These are phyloP conservation scores for Ectropis crepuscularia DNA, from an alignment of 2,888 invertebrate species.

Conservation along the genomic window DNA sequence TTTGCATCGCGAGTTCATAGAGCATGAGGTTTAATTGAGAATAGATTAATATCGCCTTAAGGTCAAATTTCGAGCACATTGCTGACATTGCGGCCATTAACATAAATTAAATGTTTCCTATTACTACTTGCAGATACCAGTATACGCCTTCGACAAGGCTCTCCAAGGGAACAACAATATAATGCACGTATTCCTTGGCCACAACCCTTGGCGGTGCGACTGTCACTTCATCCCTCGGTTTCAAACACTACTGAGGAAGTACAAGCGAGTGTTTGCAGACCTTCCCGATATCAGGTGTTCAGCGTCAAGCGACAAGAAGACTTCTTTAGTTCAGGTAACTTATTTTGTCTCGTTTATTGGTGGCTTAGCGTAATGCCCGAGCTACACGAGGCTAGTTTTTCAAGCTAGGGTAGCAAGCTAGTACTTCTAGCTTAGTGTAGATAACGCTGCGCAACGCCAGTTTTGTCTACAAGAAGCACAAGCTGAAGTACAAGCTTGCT, in stretches of 20 bases:
- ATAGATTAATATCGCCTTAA: no score
- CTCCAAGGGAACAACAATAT: slow-evolving; percentile 89
- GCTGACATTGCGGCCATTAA: no score
- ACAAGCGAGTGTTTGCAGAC: slow-evolving; percentile 88
- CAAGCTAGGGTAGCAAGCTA: no score
- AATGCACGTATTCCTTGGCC: slow-evolving; percentile 88
- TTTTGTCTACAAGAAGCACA: no score
- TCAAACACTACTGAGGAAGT: slow-evolving; percentile 88
- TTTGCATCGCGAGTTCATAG: no score
- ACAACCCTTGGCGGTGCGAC: slow-evolving; percentile 93
- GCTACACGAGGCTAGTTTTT: no score
- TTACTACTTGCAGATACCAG: slow-evolving; percentile 86
- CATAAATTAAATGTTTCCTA: background rate
- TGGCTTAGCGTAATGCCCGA: background rate
- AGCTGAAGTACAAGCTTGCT: no score
- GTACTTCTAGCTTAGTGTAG: no score
- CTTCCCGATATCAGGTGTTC: slow-evolving; percentile 89
- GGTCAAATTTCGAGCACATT: no score
- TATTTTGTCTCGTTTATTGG: background rate
- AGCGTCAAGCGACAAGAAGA: slow-evolving; percentile 85
- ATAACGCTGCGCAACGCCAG: no score
- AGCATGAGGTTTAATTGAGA: no score
- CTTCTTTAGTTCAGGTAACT: slow-evolving; percentile 85
- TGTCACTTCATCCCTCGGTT: slow-evolving; percentile 92
- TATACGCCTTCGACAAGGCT: slow-evolving; percentile 92